A percentile compares a stretch with the other conserved stretches of the same genome.
phyloP scores from a whole-genome alignment of 2,797 vertebrate genomes.

The Oryzias sinensis region DNA sequence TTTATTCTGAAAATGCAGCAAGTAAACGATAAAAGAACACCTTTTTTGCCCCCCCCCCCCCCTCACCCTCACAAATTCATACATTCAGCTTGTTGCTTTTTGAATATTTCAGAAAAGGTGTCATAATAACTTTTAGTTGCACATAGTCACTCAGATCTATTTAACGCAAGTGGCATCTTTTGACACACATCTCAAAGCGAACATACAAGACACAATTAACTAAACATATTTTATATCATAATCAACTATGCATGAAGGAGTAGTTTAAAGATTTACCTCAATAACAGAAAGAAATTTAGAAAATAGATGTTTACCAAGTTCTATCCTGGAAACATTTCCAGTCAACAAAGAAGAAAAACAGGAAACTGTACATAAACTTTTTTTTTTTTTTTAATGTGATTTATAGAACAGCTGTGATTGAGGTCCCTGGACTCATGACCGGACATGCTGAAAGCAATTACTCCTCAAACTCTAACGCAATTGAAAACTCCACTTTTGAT shows the following conservation, averaged over 20 bases:
- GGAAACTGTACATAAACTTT: conserved; percentile 50
- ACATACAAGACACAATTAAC: conserved; percentile 14
- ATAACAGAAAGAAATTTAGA: conserved; percentile 28
- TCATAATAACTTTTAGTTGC: too few species aligned
- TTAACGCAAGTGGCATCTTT: too few species aligned
- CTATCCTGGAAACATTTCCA: conserved; percentile 26
- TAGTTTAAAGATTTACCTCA: conserved; percentile 9
- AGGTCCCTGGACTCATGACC: conserved; percentile 72
- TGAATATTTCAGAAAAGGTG: too few species aligned
- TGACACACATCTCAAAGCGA: neutral
- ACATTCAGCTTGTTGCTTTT: too few species aligned
- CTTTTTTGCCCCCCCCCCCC: too few species aligned
- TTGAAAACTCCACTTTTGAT: conserved; percentile 68
- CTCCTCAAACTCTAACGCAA: conserved; percentile 72
- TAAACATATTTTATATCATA: conserved; percentile 33
- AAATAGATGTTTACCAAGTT: conserved; percentile 25
- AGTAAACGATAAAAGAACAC: too few species aligned
- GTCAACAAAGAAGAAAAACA: conserved; percentile 26
- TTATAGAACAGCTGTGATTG: conserved; percentile 71
- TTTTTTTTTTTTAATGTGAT: conserved; percentile 72
- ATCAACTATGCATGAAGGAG: conserved; percentile 7
- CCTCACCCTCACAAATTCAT: too few species aligned
- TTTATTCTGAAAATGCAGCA: neutral
- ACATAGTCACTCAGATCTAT: too few species aligned
- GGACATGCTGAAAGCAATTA: conserved; percentile 75